Base-by-base conservation (phyloP, 37 sponge, comb jelly and placozoan species). In the Corticium candelabrum region DNA sequence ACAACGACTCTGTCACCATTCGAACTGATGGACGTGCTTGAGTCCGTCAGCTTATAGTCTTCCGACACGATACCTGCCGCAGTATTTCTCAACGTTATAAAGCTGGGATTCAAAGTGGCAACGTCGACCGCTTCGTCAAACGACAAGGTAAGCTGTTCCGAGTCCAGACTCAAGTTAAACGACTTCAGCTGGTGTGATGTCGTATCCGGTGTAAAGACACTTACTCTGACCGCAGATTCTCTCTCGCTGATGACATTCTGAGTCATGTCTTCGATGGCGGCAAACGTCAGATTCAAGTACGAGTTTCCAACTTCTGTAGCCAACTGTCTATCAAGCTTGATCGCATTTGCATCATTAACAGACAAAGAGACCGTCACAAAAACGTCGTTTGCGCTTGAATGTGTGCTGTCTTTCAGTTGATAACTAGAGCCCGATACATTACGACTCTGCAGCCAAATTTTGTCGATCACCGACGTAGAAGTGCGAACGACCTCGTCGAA, bases 401-500 rank as follows among this genome's bases (percentile, higher is more conserved):
- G 5, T 32, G 73, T 70, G 31, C 73, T 70, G 73, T 15, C 73
- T 35, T 7, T 35, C 35, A 70, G 31, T 4, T 7, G 4, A 70
- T 29, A 4, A 70, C 29, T 29, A 4, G 7, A 7, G 36, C 36
- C 73, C 29, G 73, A 70, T 5, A 5, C 73, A 32, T 4, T 15
- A 32, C 29, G 31, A 15, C 73, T 70, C 73, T 70, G 73, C 4
- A 34, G 33, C 31, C 5, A 29, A 32, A 70, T 7, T 34, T 34
- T 7, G 31, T 4, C 31, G 5, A 15, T 70, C 73, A 7, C 84
- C 68, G 82, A 70, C n/a, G 89, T 80, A 29, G 56, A 40, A 38
- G 81, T 40, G 57, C 84, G 80, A 39, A 94, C 81, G 37, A 88
- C 88, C 68, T 94, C 95, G 36, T 91, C 87, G 77, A 88, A 94